Evolutionary conservation across 2,797 vertebrate genomes (phyloP).

Genomic region (Pitangus sulphuratus): DNA sequence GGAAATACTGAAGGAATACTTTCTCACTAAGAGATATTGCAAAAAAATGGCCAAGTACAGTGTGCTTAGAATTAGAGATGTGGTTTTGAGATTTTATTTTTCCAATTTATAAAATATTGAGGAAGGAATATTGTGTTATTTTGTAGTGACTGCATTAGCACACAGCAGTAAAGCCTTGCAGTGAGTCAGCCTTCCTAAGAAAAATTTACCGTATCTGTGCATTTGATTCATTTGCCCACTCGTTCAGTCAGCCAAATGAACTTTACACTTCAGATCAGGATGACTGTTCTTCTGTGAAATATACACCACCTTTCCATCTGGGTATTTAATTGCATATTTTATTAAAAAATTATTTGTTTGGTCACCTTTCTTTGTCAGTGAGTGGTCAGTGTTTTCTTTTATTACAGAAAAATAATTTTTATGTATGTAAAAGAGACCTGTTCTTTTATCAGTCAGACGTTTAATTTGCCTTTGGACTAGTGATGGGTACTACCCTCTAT

Average conservation of each 20-base stretch:
- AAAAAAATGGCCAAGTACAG: background rate
- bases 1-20: background rate
- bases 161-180: background rate
- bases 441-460: background rate
- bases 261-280: background rate
- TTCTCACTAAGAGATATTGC: background rate
- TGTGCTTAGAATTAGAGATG: background rate
- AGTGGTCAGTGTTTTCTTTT: background rate
- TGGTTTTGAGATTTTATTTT: background rate
- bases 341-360: background rate
- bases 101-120: background rate
- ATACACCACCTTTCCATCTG: background rate
- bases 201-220: background rate
- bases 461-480: background rate
- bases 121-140: background rate
- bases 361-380: background rate
- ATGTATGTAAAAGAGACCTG: rapidly evolving
- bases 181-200: background rate
- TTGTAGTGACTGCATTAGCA: background rate
- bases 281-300: background rate
- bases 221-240: background rate
- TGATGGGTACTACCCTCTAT: background rate
- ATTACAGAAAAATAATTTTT: background rate
- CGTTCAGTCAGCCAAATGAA: background rate
- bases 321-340: background rate